Evolutionary conservation across 2,113 vertebrate genomes (phyloP).

Genomic region (Hippocampus barbouri): DNA sequence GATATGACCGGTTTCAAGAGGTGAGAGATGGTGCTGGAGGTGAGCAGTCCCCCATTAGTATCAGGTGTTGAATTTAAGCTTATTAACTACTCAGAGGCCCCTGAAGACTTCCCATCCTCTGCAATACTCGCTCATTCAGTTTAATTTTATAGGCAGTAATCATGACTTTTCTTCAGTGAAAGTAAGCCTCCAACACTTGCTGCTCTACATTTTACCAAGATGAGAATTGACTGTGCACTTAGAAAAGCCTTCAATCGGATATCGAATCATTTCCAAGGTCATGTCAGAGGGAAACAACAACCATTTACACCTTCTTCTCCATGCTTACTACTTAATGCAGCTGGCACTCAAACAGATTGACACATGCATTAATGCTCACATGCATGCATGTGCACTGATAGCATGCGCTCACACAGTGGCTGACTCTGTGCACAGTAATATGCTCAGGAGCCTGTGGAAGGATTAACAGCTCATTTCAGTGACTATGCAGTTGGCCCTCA

Average conservation of each 20-base stretch:
- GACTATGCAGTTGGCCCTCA: slow-evolving; percentile 63
- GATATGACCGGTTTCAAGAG: slow-evolving; percentile 54
- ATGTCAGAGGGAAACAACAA: slow-evolving; percentile 38
- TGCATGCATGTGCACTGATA: slow-evolving; percentile 24
- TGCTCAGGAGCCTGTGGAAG: slow-evolving; percentile 61
- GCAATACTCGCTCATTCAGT: slow-evolving; percentile 85
- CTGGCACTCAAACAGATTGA: slow-evolving; percentile 52
- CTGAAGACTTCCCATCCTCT: slow-evolving; percentile 76
- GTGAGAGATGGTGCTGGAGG: slow-evolving; percentile 36
- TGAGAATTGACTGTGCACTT: slow-evolving; percentile 25
- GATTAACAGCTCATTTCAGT: slow-evolving; percentile 74
- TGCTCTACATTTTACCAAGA: slow-evolving; percentile 37
- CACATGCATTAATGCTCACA: slow-evolving; percentile 39
- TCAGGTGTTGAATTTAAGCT: slow-evolving; percentile 85
- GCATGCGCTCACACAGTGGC: slow-evolving; percentile 29
- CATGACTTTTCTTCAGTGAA: slow-evolving; percentile 79
- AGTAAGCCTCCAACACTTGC: slow-evolving; percentile 73
- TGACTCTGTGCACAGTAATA: slow-evolving; percentile 58
- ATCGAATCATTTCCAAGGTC: slow-evolving; percentile 54
- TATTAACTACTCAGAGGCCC: slow-evolving; percentile 75
- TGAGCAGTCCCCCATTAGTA: slow-evolving; percentile 67
- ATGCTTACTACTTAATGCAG: slow-evolving; percentile 31
- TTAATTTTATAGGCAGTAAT: slow-evolving; percentile 84
- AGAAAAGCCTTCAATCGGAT: slow-evolving; percentile 27
- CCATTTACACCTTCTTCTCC: slow-evolving; percentile 49